Evolutionary conservation across 2,888 invertebrate genomes (phyloP).

Genomic region (Chirona hameri): DNA sequence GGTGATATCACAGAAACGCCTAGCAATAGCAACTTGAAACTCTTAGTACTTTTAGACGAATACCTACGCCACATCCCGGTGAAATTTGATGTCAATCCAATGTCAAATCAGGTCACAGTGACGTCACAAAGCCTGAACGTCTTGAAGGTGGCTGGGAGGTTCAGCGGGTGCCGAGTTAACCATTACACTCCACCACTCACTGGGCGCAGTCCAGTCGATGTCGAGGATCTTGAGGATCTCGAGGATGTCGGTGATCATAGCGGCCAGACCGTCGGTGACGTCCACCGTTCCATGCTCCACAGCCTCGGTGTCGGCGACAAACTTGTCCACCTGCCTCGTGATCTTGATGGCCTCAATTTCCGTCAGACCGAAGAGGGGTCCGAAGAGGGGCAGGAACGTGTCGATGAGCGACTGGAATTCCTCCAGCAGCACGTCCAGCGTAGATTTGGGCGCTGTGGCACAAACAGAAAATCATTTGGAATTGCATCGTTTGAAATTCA

Average conservation of each 20-base stretch:
- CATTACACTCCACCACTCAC: not conserved
- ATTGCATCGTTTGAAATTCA: too few relatives aligned
- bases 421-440: not conserved
- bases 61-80: too few relatives aligned
- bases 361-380: not conserved
- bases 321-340: not conserved
- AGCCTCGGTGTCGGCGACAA: constrained; percentile 1
- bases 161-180: too few relatives aligned
- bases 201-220: not conserved
- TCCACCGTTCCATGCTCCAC: not conserved
- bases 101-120: too few relatives aligned
- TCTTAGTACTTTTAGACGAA: too few relatives aligned
- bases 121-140: too few relatives aligned
- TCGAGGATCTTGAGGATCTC: not conserved
- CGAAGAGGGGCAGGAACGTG: not conserved
- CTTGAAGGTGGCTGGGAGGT: too few relatives aligned
- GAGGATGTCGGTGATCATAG: not conserved
- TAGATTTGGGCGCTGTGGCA: not conserved
- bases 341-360: not conserved
- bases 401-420: not conserved
- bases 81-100: too few relatives aligned
- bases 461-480: not conserved
- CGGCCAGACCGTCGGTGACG: not conserved
- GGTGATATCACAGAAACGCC: too few relatives aligned
- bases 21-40: too few relatives aligned